phyloP scores from a whole-genome alignment of 1,140 invertebrate genomes.

The Orchesella cincta region DNA sequence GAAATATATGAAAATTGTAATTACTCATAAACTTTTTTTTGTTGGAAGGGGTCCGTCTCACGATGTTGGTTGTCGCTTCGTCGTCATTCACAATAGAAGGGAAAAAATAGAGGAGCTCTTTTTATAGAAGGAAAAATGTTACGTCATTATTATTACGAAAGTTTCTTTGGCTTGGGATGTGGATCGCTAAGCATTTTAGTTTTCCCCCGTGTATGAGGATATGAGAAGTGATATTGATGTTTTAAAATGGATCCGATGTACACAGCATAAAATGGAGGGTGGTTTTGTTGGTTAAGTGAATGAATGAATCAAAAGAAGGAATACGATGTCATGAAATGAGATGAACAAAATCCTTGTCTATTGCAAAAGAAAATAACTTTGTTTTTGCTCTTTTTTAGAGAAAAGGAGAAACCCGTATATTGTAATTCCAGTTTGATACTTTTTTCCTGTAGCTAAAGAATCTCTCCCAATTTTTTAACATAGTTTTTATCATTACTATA shows the following conservation, averaged over 20 bases:
- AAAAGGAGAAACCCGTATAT: background rate
- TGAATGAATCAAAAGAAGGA: constrained; percentile 1
- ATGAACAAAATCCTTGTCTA: background rate
- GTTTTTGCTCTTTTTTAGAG: background rate
- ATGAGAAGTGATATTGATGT: constrained; percentile 3
- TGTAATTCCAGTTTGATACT: too few relatives aligned
- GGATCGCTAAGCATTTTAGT: background rate
- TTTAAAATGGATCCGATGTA: constrained; percentile 7
- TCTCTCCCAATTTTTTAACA: too few relatives aligned
- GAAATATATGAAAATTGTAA: constrained; percentile 50
- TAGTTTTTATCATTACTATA: too few relatives aligned
- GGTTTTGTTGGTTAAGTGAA: constrained; percentile 6
- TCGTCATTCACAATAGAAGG: background rate
- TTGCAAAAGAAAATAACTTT: constrained; percentile 6
- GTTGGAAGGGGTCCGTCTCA: background rate
- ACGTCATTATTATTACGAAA: constrained; percentile 10
- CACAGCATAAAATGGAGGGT: background rate
- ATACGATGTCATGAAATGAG: background rate
- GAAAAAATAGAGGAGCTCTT: background rate
- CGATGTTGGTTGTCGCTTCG: background rate
- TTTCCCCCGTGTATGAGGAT: background rate
- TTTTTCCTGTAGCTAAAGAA: too few relatives aligned
- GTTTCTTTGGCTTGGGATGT: background rate
- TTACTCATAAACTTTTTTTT: constrained; percentile 44
- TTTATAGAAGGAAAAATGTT: background rate